These are phyloP conservation scores for Danaus melanippus DNA, from an alignment of 1,140 invertebrate genomes.

Conservation along the genomic window DNA sequence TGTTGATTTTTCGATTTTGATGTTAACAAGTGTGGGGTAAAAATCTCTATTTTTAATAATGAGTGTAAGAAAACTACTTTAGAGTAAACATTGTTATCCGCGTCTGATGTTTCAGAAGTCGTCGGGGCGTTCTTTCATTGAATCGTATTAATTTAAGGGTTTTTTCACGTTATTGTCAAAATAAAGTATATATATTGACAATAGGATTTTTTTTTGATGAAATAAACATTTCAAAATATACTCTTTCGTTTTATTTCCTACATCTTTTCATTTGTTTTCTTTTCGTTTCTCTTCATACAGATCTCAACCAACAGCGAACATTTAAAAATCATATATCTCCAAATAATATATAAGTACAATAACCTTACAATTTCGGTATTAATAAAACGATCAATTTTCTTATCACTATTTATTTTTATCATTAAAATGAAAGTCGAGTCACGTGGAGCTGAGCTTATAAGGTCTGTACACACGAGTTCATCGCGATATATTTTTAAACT, in stretches of 20 bases:
- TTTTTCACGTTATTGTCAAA: conserved; percentile 49
- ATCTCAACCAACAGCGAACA: too few relatives aligned
- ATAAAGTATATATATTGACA: conserved; percentile 40
- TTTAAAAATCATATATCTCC: too few relatives aligned
- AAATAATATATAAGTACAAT: background rate
- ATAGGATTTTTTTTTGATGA: conserved; percentile 43
- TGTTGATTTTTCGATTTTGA: too few relatives aligned
- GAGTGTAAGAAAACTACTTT: background rate
- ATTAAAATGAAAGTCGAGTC: conserved; percentile 15
- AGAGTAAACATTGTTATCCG: conserved; percentile 26
- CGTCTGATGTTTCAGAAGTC: conserved; percentile 24
- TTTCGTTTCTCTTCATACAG: too few relatives aligned
- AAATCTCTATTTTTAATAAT: conserved; percentile 52
- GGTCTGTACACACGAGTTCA: conserved; percentile 15
- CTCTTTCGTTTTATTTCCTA: background rate
- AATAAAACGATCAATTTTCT: conserved; percentile 8
- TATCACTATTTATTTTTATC: conserved; percentile 17
- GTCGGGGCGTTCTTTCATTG: conserved; percentile 28
- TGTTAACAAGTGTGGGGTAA: conserved; percentile 25
- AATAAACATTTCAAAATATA: conserved; percentile 31
- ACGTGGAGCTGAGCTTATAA: conserved; percentile 5
- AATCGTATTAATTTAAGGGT: conserved; percentile 31
- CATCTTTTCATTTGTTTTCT: conserved; percentile 12
- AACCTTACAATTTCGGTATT: background rate
- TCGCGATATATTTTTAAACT: background rate